Evolutionary conservation across 2,888 invertebrate genomes (phyloP).

Genomic region (Napeogenes sylphis): DNA sequence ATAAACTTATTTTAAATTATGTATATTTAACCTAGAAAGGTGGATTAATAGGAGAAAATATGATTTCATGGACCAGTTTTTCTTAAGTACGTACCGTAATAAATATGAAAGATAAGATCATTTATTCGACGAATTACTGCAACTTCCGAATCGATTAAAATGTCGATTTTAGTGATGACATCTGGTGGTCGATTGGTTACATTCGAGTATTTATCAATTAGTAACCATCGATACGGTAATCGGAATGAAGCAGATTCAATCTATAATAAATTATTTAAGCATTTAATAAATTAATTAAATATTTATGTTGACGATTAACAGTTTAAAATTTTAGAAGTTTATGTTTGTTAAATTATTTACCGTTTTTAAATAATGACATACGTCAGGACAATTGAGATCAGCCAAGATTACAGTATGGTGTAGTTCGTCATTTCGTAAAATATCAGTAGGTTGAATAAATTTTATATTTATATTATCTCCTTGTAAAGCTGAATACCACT

Average conservation of each 20-base stretch:
- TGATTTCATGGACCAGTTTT: background rate
- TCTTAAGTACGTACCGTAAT: slow-evolving; percentile 46
- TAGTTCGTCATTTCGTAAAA: slow-evolving; percentile 38
- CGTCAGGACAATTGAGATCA: slow-evolving; percentile 52
- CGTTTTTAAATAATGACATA: slow-evolving; percentile 57
- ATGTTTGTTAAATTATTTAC: slow-evolving; percentile 50
- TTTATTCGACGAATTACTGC: slow-evolving; percentile 36
- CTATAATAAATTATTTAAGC: background rate
- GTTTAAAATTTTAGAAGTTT: too few relatives aligned
- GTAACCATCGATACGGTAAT: slow-evolving; percentile 77
- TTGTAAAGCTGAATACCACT: slow-evolving; percentile 32
- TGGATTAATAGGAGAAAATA: background rate
- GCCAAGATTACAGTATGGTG: slow-evolving; percentile 52
- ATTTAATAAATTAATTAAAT: too few relatives aligned
- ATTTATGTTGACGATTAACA: too few relatives aligned
- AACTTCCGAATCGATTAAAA: slow-evolving; percentile 57
- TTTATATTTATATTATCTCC: slow-evolving; percentile 43
- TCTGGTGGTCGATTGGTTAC: slow-evolving; percentile 36
- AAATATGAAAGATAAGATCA: slow-evolving; percentile 38
- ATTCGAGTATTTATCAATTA: slow-evolving; percentile 35
- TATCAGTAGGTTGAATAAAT: slow-evolving; percentile 38
- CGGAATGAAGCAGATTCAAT: slow-evolving; percentile 69
- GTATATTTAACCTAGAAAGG: too few relatives aligned
- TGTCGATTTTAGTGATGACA: slow-evolving; percentile 38
- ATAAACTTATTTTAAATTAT: background rate